Evolutionary conservation across 1,140 invertebrate genomes (phyloP).

Genomic region (Nilaparvata lugens): DNA sequence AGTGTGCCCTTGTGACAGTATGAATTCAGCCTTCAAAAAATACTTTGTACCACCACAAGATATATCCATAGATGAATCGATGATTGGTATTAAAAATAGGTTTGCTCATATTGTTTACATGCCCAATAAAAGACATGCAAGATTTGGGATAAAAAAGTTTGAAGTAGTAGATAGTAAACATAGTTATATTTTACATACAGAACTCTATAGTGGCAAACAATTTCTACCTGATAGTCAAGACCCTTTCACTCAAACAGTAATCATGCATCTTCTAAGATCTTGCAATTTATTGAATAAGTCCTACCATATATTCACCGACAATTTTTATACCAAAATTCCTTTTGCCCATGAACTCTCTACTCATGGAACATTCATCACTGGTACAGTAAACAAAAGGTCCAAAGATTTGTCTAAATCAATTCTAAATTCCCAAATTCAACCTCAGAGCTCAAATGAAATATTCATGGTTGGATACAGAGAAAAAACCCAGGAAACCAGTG

Average conservation of each 20-base stretch:
- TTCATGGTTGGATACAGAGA: not conserved
- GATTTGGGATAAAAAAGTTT: too few relatives aligned
- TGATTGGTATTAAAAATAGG: not conserved
- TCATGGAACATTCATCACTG: not conserved
- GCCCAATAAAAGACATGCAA: not conserved
- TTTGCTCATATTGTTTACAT: not conserved
- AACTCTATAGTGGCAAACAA: conserved; percentile 6
- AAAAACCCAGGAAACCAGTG: not conserved
- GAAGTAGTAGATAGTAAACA: too few relatives aligned
- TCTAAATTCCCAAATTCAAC: not conserved
- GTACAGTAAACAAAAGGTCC: too few relatives aligned
- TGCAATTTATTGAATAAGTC: too few relatives aligned
- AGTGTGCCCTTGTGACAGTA: not conserved
- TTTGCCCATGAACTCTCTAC: not conserved
- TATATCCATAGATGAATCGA: not conserved
- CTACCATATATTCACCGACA: too few relatives aligned
- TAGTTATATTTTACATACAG: too few relatives aligned
- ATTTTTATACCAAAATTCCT: conserved; percentile 5
- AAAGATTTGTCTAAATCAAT: not conserved
- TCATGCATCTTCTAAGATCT: not conserved
- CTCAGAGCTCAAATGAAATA: not conserved
- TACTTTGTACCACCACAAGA: not conserved
- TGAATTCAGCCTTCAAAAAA: not conserved
- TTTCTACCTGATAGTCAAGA: not conserved
- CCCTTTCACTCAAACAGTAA: not conserved